Evolutionary conservation across 1,140 invertebrate genomes (phyloP).

Genomic region (Ladona fulva): DNA sequence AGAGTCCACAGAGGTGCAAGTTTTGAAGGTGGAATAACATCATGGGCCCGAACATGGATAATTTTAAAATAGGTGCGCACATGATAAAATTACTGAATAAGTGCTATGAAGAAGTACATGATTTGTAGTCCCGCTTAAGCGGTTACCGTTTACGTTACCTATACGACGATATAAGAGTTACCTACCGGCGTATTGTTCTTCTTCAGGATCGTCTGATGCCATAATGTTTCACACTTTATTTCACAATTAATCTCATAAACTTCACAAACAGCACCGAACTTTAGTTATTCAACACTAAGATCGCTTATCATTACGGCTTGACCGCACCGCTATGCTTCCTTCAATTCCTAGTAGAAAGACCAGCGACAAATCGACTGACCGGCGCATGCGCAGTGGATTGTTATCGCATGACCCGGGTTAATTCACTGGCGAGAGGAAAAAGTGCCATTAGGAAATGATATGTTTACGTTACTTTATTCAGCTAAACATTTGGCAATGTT

Average conservation of each 20-base stretch:
- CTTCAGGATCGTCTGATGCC: constrained; percentile 69
- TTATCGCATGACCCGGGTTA: constrained; percentile 11
- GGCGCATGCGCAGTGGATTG: constrained; percentile 16
- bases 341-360: constrained; percentile 10
- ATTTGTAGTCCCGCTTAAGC: neutral
- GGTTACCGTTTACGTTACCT: constrained; percentile 8
- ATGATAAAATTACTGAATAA: neutral
- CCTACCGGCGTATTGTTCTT: constrained; percentile 69
- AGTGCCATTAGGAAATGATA: constrained; percentile 14
- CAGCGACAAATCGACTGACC: constrained; percentile 17
- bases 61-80: neutral
- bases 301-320: neutral
- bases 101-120: neutral
- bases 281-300: neutral
- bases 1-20: neutral
- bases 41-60: constrained; percentile 32
- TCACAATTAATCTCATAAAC: neutral
- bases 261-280: neutral
- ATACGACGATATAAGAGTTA: constrained; percentile 20
- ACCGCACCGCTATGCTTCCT: constrained; percentile 16
- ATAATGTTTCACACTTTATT: constrained; percentile 35
- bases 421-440: neutral
- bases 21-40: neutral
- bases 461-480: too few species aligned
- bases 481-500: too few species aligned